phyloP scores from a whole-genome alignment of 2,113 vertebrate genomes.

The Hippopotamus amphibius region DNA sequence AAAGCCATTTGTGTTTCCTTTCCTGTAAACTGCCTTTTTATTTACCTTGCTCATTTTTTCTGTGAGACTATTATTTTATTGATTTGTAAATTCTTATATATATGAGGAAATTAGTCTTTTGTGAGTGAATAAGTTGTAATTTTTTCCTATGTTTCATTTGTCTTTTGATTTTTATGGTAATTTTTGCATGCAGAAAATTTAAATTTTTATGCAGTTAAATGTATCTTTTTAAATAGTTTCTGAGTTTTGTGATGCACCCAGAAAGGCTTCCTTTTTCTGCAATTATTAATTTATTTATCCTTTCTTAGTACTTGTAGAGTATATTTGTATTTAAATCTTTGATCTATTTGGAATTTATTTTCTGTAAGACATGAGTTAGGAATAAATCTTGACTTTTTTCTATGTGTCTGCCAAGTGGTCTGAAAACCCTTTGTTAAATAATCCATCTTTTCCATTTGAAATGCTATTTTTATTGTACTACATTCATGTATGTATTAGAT shows the following conservation, averaged over 20 bases:
- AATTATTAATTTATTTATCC: neutral
- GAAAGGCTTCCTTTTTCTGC: neutral
- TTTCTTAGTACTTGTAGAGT: neutral
- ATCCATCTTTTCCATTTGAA: neutral
- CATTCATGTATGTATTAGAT: neutral
- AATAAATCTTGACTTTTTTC: neutral
- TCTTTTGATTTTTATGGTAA: neutral
- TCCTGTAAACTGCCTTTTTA: neutral
- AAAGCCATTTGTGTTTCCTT: neutral
- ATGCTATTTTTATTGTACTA: neutral
- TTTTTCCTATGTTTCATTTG: neutral
- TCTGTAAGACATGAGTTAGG: neutral
- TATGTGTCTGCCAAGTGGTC: neutral
- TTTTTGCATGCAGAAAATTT: conserved; percentile 21
- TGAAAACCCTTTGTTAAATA: neutral
- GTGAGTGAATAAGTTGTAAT: neutral
- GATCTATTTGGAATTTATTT: conserved; percentile 29
- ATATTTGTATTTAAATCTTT: conserved; percentile 19
- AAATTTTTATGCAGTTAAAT: neutral
- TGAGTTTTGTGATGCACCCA: neutral
- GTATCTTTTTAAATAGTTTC: neutral
- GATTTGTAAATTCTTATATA: neutral
- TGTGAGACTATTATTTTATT: neutral
- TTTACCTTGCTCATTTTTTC: neutral
- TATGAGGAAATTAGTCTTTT: neutral